phyloP scores from a whole-genome alignment of 2,113 vertebrate species.

The Campylomormyrus numenius region DNA sequence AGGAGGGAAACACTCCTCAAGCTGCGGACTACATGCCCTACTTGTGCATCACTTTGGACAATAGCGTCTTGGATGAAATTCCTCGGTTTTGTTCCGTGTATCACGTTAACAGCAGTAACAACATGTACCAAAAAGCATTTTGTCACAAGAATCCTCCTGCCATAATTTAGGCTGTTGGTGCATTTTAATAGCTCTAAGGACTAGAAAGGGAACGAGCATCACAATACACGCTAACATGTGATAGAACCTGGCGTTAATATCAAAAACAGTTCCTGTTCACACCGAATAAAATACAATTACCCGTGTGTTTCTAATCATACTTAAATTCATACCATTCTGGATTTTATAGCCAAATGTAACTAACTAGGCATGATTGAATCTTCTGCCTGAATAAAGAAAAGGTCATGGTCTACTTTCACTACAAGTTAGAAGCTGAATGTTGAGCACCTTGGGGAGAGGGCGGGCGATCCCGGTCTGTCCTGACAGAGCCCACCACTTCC shows the following conservation, averaged over 20 bases:
- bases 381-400: neutral
- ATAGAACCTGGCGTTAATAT: neutral
- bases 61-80: neutral
- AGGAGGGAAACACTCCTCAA: neutral
- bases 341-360: neutral
- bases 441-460: slow-evolving; percentile 44
- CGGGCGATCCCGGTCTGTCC: slow-evolving; percentile 10
- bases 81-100: neutral
- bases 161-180: neutral
- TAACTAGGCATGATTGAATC: neutral
- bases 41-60: neutral
- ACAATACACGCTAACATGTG: neutral
- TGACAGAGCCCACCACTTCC: neutral
- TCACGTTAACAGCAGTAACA: neutral
- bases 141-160: neutral
- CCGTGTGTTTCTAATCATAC: neutral
- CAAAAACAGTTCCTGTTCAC: neutral
- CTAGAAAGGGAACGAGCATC: neutral
- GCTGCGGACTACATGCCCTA: neutral
- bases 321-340: neutral
- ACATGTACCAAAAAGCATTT: neutral
- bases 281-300: neutral
- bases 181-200: neutral
- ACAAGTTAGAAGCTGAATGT: neutral
- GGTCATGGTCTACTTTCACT: neutral